These are phyloP conservation scores for Globia sparganii DNA, from an alignment of 2,888 invertebrate species.

Conservation along the genomic window DNA sequence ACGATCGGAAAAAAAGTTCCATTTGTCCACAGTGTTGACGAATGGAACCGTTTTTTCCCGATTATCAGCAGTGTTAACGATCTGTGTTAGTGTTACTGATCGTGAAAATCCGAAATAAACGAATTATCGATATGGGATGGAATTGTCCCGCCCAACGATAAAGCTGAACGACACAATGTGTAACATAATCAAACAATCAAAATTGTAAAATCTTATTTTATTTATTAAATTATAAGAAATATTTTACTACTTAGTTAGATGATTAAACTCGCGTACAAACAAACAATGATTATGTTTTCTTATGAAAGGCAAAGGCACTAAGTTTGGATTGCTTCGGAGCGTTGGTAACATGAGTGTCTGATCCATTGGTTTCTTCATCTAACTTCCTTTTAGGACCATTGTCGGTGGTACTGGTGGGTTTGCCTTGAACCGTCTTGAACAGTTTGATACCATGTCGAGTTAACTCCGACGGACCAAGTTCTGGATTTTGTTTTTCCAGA, in stretches of 20 bases:
- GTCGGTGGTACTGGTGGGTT: constrained; percentile 64
- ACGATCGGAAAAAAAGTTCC: not conserved
- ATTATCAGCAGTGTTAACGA: not conserved
- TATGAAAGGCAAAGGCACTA: constrained; percentile 87
- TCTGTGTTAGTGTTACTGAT: not conserved
- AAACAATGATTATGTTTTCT: constrained; percentile 72
- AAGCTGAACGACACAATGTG: not conserved
- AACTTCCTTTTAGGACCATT: constrained; percentile 82
- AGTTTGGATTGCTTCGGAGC: constrained; percentile 88
- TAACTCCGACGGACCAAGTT: constrained; percentile 88
- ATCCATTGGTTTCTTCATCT: constrained; percentile 76
- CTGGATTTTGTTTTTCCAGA: constrained; percentile 90
- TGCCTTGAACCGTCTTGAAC: constrained; percentile 85
- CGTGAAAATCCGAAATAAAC: not conserved
- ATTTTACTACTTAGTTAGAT: constrained; percentile 44
- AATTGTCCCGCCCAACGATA: not conserved
- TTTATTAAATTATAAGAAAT: constrained; percentile 50
- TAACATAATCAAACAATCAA: constrained; percentile 6
- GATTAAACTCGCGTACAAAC: constrained; percentile 24
- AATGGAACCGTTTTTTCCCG: not conserved
- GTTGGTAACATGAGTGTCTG: constrained; percentile 72
- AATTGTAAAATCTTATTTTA: constrained; percentile 27
- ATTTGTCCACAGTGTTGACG: not conserved
- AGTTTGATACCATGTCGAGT: constrained; percentile 89
- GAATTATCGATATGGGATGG: not conserved